Base-by-base conservation (phyloP, 2,797 vertebrate species). In the Petrocephalus sullivani region DNA sequence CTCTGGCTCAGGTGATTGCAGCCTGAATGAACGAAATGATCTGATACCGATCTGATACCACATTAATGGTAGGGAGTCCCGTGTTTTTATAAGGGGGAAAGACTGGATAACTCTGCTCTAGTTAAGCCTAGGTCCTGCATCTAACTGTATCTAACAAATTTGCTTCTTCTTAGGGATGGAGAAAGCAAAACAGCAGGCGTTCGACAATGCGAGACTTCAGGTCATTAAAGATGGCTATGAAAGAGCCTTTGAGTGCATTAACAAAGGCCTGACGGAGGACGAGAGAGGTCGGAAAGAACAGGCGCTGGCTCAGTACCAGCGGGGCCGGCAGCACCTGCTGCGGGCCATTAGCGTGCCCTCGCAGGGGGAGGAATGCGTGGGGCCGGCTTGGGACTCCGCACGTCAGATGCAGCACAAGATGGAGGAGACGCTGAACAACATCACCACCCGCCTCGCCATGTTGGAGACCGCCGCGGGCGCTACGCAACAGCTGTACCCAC, bases 401-500 rank as follows among this genome's bases (percentile, higher is more conserved):
- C 95, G 96, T 78, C 95, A 97, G 93, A 98, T 98, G 98, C 98
- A 99, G 14, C 93, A 93, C 90, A 99, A 99, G 93, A 99, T 99
- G 98, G 95, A 94, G 90, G 98, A 98, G 91, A 99, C 98, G 0
- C 93, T 99, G 14, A 95, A 94, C 91, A 99, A 98, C 1, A 98
- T 99, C 87, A 96, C 91, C 1, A 92, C 97, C 33, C 95, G 98
- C 23, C 92, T 99, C 0, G 90, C 95, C 37, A 93, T 96, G 16
- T 90, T 99, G 0, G 97, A 97, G 90, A 96, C 96, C 89, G 90
- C 90, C 90, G 9, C 75, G 57, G 81, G 87, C 9, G 82, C 91
- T 88, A 89, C 93, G 54, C 91, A 90, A 0, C 88, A 86, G 51
- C 91, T 98, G 3, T 97, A 98, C 89, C 97, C 98, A 87, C 88